Evolutionary conservation across 2,888 invertebrate genomes (phyloP).

Genomic region (Chrysolina americana): DNA sequence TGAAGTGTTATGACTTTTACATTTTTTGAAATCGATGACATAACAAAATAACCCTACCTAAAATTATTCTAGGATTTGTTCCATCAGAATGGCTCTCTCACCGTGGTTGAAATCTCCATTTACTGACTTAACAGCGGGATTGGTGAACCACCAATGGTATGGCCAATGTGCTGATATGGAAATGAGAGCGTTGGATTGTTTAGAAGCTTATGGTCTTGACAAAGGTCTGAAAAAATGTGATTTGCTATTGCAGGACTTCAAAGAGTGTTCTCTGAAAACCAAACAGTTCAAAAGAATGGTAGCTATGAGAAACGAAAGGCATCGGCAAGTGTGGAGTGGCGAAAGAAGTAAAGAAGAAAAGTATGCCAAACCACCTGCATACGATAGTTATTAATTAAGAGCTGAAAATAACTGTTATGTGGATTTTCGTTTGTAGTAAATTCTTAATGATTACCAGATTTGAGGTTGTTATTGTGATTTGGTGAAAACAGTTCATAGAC

Average conservation of each 20-base stretch:
- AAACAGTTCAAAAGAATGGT: slow-evolving; percentile 76
- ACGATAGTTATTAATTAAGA: slow-evolving; percentile 76
- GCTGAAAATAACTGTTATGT: not conserved
- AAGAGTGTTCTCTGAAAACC: slow-evolving; percentile 77
- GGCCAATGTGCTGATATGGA: slow-evolving; percentile 80
- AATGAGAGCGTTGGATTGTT: slow-evolving; percentile 80
- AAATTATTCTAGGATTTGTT: not conserved
- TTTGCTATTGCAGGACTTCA: slow-evolving; percentile 77
- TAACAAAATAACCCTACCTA: slow-evolving; percentile 49
- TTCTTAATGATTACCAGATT: slow-evolving; percentile 1
- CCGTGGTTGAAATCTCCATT: slow-evolving; percentile 81
- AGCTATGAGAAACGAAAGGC: slow-evolving; percentile 77
- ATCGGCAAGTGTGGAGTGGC: slow-evolving; percentile 74
- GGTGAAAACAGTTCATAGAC: no score
- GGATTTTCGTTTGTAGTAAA: slow-evolving; percentile 13
- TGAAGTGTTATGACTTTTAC: not conserved
- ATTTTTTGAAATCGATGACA: slow-evolving; percentile 43
- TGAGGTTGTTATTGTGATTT: not conserved
- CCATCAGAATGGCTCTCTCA: slow-evolving; percentile 34
- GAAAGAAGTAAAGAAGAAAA: slow-evolving; percentile 73
- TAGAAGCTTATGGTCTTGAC: slow-evolving; percentile 86
- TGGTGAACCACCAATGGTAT: slow-evolving; percentile 77
- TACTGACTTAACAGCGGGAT: slow-evolving; percentile 79
- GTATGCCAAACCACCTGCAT: slow-evolving; percentile 72
- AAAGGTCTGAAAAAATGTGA: slow-evolving; percentile 77